These are phyloP conservation scores for Panthera uncia DNA, from an alignment of 2,113 vertebrate genomes.

Conservation along the genomic window DNA sequence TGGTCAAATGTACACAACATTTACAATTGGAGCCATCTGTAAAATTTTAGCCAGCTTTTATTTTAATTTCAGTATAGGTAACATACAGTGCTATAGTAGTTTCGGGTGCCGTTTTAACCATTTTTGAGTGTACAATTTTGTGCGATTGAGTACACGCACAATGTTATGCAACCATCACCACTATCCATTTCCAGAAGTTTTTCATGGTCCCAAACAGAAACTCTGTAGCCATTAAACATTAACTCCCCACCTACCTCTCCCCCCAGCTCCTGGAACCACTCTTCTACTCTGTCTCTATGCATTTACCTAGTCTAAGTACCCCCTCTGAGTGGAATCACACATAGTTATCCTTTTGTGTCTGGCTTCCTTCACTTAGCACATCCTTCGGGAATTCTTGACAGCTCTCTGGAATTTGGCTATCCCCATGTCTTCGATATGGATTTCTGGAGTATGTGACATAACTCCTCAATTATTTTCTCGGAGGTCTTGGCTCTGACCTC, in stretches of 20 bases:
- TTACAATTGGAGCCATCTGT: background rate
- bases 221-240: background rate
- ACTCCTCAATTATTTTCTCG: constrained; percentile 49
- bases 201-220: background rate
- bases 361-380: constrained; percentile 57
- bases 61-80: background rate
- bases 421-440: constrained; percentile 43
- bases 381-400: constrained; percentile 39
- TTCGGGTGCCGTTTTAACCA: background rate
- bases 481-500: constrained; percentile 13
- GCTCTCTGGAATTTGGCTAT: constrained; percentile 34
- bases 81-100: background rate
- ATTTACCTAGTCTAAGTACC: background rate
- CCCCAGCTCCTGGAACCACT: background rate
- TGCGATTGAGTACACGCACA: background rate
- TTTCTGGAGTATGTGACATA: constrained; percentile 55
- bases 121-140: background rate
- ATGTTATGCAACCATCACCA: background rate
- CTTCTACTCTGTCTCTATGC: background rate
- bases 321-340: background rate
- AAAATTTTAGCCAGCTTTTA: background rate
- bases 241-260: background rate
- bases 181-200: background rate
- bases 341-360: constrained; percentile 6
- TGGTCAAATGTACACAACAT: background rate